These are phyloP conservation scores for Menidia menidia DNA, from an alignment of 2,797 vertebrate species.

Conservation along the genomic window DNA sequence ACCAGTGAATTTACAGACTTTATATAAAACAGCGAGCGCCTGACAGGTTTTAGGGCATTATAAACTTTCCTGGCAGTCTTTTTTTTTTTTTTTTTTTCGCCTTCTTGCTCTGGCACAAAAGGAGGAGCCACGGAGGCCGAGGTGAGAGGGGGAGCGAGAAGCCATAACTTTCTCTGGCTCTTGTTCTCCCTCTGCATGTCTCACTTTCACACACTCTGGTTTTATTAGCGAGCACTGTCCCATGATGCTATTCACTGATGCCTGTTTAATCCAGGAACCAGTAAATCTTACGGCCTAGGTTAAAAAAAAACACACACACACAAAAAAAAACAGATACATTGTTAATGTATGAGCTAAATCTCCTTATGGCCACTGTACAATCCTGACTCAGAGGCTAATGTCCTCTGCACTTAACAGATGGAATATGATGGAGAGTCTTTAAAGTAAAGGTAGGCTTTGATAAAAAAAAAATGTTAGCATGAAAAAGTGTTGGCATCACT, in stretches of 20 bases:
- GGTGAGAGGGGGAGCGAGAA: slow-evolving; percentile 21
- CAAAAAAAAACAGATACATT: slow-evolving; percentile 60
- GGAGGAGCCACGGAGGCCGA: slow-evolving; percentile 21
- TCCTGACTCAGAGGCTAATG: slow-evolving; percentile 41
- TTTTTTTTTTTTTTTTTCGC: slow-evolving; percentile 9
- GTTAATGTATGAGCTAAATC: slow-evolving; percentile 48
- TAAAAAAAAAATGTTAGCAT: slow-evolving; percentile 1
- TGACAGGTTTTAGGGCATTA: slow-evolving; percentile 81
- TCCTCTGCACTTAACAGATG: slow-evolving; percentile 51
- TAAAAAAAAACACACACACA: slow-evolving; percentile 67
- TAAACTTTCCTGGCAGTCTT: slow-evolving; percentile 81
- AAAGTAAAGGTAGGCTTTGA: slow-evolving; percentile 8
- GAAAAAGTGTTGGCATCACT: neutral
- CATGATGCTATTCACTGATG: slow-evolving; percentile 59
- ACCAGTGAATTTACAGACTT: slow-evolving; percentile 76
- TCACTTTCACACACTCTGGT: slow-evolving; percentile 59
- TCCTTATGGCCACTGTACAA: slow-evolving; percentile 59
- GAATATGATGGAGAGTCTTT: slow-evolving; percentile 42
- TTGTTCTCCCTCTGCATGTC: slow-evolving; percentile 40
- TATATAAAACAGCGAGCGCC: slow-evolving; percentile 74
- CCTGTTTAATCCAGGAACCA: slow-evolving; percentile 69
- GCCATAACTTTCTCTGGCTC: slow-evolving; percentile 54
- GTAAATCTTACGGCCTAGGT: slow-evolving; percentile 72
- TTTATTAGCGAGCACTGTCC: slow-evolving; percentile 66
- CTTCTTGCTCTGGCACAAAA: slow-evolving; percentile 31